Evolutionary conservation across 2,888 invertebrate genomes (phyloP), one percentile per base, ranked within the genome.

Genomic region (Cantharis lateralis): DNA sequence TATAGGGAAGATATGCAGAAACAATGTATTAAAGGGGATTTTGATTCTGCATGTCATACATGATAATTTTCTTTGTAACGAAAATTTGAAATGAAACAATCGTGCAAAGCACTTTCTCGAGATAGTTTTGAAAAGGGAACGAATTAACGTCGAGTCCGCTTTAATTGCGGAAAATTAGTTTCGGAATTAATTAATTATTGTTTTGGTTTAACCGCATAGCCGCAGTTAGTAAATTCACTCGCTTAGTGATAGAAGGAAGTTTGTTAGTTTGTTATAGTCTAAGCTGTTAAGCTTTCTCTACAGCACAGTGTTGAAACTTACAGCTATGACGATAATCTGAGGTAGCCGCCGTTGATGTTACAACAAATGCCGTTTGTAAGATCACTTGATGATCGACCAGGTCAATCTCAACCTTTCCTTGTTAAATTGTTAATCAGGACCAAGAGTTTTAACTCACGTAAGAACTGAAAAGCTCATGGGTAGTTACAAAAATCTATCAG

Each of bases 1-100:
- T 28, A 68, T 68, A 28, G 64, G 64, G 64, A 66, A 66, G 64
- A 66, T 70, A 73, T 73, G 63, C 18, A 70, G 62, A 70, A 75
- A 75, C 32, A 26, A 71, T 68, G 62, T 62, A 28, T 66, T 20
- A 66, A 66, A 24, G 64, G 64, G 64, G 64, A 66, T 66, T 16
- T 66, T 20, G 20, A 66, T 66, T 20, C 18, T 66, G 64, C 64
- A 66, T 66, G 24, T 66, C 64, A 66, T 66, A 24, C 16, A 66
- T 66, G n/a, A 48, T 48, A 48, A 48, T 48, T 48, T 48, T 48
- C 48, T 48, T 48, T 48, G n/a, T 48, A n/a, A 48, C 48, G n/a
- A 48, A 48, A 48, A 48, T 48, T 48, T 48, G 3, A 48, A 48
- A 48, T 13, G 3, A 32, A 32, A 32, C 13, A 13, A 32, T 13